Evolutionary conservation across 2,888 invertebrate genomes (phyloP).

Genomic region (Lasioglossum vierecki): DNA sequence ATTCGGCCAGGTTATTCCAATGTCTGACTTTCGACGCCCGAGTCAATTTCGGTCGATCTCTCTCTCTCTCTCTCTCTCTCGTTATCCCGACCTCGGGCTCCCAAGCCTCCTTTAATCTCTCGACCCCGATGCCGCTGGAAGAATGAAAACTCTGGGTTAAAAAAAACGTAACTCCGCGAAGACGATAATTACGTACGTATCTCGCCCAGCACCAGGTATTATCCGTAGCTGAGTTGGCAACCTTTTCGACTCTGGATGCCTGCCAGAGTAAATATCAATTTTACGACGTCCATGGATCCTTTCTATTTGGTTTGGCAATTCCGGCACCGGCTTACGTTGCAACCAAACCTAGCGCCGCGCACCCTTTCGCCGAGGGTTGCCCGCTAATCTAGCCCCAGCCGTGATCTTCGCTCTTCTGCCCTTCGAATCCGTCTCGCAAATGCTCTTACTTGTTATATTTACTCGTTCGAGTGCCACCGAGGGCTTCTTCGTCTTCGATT

Average conservation of each 20-base stretch:
- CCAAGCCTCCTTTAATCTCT: constrained; percentile 41
- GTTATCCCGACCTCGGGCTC: constrained; percentile 6
- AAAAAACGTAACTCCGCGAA: constrained; percentile 30
- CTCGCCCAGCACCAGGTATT: constrained; percentile 39
- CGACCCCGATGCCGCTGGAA: constrained; percentile 9
- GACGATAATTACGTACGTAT: constrained; percentile 58
- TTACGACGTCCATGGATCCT: constrained; percentile 70
- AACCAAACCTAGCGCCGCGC: constrained; percentile 24
- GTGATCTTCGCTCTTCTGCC: neutral
- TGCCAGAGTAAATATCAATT: constrained; percentile 79
- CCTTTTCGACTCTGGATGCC: constrained; percentile 71
- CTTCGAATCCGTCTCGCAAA: neutral
- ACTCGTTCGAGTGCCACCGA: neutral
- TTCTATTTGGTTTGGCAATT: constrained; percentile 62
- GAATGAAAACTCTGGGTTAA: constrained; percentile 20
- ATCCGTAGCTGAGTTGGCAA: constrained; percentile 64
- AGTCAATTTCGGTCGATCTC: constrained; percentile 45
- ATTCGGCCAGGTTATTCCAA: constrained; percentile 40
- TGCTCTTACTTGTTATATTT: constrained; percentile 2
- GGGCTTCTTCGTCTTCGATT: neutral
- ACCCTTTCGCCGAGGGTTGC: constrained; percentile 41
- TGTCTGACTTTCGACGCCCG: constrained; percentile 39
- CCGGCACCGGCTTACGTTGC: constrained; percentile 20
- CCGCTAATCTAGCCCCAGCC: neutral
- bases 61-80: neutral